Evolutionary conservation across 2,888 invertebrate genomes (phyloP), one percentile per base, ranked within the genome.

Genomic region (Resseliella maxima): DNA sequence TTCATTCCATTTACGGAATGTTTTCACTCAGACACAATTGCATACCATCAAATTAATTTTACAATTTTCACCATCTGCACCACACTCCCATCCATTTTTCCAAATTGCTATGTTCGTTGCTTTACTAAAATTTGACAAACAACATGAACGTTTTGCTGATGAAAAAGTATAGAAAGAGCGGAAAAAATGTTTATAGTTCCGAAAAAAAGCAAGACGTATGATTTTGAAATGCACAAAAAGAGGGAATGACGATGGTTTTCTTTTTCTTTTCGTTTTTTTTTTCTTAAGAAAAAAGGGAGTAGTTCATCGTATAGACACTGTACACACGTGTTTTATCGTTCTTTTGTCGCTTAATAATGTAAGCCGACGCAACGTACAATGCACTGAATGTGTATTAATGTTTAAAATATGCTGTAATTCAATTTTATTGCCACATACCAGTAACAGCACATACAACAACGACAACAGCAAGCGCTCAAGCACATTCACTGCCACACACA

Each of bases 331-430:
- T 72, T 72, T 72, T 35, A 72, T 72, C 72, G 72, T 31, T 18
- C 31, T n/a, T 72, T 72, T 72, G 72, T 72, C 72, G 27, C 72
- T 72, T 31, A 72, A 72, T 72, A 72, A 72, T 72, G 72, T 72
- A 72, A 27, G 35, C 72, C 31, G 35, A 72, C 72, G 72, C 72
- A 72, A n/a, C 31, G 15, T 72, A 72, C 72, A 72, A 72, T 35
- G 31, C 72, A 72, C 27, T 72, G 72, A 72, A 72, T 72, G 31
- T 31, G 72, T 72, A 72, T 72, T 72, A 72, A 72, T 72, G 72
- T 72, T 72, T 72, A 72, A 72, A 72, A 72, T 72, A 72, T 72
- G 72, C 72, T 72, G 72, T 72, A 72, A 72, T 72, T 72, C 72
- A 72, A 72, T 72, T 72, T 72, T 72, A 72, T 72, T 72, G 72